Evolutionary conservation across 2,797 vertebrate species (phyloP).

Genomic region (Phrynocephalus forsythii): DNA sequence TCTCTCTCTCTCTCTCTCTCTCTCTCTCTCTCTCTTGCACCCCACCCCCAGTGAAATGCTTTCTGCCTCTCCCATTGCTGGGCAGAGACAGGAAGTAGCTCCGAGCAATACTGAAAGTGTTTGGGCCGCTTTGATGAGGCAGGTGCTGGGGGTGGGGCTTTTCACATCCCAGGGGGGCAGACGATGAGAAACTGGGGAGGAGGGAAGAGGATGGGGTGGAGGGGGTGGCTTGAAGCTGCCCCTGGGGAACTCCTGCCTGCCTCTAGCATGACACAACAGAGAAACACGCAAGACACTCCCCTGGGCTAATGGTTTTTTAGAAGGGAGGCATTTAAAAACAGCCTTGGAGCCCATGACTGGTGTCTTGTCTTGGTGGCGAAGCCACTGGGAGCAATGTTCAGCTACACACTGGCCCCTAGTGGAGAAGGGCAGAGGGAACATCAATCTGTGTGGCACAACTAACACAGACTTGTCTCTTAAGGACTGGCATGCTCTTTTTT

Average conservation of each 20-base stretch:
- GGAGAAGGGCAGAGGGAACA: background rate
- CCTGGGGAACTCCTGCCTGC: background rate
- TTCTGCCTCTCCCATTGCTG: background rate
- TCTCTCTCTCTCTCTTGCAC: background rate
- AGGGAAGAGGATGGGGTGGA: no score
- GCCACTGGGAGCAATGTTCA: rapidly evolving
- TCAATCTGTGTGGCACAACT: no score
- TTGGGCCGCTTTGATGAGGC: background rate
- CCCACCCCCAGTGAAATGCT: background rate
- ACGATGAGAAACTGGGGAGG: no score
- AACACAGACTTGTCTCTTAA: no score
- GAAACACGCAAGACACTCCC: background rate
- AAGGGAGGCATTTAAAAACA: background rate
- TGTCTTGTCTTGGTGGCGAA: background rate
- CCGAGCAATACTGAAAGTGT: conserved; percentile 2
- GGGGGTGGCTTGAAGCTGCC: background rate
- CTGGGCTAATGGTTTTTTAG: background rate
- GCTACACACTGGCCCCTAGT: conserved; percentile 61
- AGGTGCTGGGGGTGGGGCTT: background rate
- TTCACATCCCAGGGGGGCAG: background rate
- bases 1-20: no score
- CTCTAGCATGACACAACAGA: background rate
- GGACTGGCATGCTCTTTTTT: no score
- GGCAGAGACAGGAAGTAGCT: background rate
- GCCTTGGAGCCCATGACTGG: background rate